These are phyloP conservation scores for Acyrthosiphon pisum DNA, from an alignment of 1,140 invertebrate genomes.

Conservation along the genomic window DNA sequence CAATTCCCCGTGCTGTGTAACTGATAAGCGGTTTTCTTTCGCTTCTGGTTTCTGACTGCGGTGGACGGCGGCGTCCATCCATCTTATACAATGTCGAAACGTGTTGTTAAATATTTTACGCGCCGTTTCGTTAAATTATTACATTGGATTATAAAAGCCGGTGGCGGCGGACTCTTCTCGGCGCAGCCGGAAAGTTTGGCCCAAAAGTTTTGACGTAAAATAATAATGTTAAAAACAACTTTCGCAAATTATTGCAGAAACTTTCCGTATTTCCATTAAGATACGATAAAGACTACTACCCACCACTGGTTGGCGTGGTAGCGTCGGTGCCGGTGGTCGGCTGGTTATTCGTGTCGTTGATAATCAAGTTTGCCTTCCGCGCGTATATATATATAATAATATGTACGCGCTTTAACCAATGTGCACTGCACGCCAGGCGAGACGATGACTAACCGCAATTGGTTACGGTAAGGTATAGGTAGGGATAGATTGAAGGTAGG, in stretches of 20 bases:
- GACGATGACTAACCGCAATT: neutral
- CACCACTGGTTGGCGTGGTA: neutral
- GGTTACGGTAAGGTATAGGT: no score
- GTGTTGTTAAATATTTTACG: constrained; percentile 55
- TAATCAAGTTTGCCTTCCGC: constrained; percentile 17
- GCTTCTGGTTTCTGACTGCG: neutral
- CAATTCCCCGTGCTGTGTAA: constrained; percentile 6
- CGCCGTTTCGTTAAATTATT: constrained; percentile 51
- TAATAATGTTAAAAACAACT: constrained; percentile 57
- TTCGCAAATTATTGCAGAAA: constrained; percentile 55
- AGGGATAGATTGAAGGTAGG: no score
- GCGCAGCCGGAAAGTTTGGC: constrained; percentile 4
- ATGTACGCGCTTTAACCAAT: neutral
- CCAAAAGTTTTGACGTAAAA: constrained; percentile 55
- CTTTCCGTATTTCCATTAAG: constrained; percentile 52
- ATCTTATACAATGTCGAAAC: constrained; percentile 50
- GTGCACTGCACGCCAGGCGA: neutral
- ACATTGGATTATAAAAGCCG: constrained; percentile 43
- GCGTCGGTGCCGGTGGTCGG: constrained; percentile 3
- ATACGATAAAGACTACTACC: constrained; percentile 41
- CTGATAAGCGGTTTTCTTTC: neutral
- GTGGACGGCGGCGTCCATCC: constrained; percentile 3
- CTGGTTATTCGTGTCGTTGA: constrained; percentile 34
- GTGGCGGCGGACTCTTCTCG: neutral
- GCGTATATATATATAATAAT: neutral